phyloP scores from a whole-genome alignment of 2,888 invertebrate species.

The Euproctis similis region DNA sequence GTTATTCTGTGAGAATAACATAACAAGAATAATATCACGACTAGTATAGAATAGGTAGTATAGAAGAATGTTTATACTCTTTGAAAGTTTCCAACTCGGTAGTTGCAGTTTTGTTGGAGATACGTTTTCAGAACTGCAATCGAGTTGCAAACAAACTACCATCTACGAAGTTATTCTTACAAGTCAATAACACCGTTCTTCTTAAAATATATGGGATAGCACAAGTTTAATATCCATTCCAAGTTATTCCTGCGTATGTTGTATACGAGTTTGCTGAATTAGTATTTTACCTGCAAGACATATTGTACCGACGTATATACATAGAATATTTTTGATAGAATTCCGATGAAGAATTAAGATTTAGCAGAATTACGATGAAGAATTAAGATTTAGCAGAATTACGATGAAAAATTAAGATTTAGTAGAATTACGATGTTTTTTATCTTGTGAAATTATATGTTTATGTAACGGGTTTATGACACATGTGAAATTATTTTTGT shows the following conservation, averaged over 20 bases:
- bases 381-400: no score
- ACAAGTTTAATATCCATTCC: slow-evolving; percentile 25
- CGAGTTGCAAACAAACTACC: slow-evolving; percentile 42
- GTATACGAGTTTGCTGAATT: slow-evolving; percentile 15
- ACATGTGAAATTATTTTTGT: no score
- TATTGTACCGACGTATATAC: slow-evolving; percentile 13
- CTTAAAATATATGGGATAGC: slow-evolving; percentile 34
- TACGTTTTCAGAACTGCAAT: slow-evolving; percentile 30
- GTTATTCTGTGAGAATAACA: slow-evolving; percentile 27
- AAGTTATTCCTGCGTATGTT: slow-evolving; percentile 21
- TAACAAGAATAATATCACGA: no score
- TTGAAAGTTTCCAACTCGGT: slow-evolving; percentile 28
- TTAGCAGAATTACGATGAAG: no score
- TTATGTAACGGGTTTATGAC: no score
- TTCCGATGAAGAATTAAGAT: no score
- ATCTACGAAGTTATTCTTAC: slow-evolving; percentile 47
- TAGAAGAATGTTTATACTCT: slow-evolving; percentile 28
- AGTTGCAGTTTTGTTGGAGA: slow-evolving; percentile 26
- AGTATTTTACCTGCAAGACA: slow-evolving; percentile 24
- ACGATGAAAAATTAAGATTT: no score
- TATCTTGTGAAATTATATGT: no score
- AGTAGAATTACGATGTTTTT: no score
- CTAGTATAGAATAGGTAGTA: slow-evolving; percentile 15
- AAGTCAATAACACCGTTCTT: slow-evolving; percentile 69
- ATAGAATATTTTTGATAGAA: no score